phyloP scores from a whole-genome alignment of 30 jellyfish, hydroid and myxozoan genomes.

The Chironex yamaguchii region DNA sequence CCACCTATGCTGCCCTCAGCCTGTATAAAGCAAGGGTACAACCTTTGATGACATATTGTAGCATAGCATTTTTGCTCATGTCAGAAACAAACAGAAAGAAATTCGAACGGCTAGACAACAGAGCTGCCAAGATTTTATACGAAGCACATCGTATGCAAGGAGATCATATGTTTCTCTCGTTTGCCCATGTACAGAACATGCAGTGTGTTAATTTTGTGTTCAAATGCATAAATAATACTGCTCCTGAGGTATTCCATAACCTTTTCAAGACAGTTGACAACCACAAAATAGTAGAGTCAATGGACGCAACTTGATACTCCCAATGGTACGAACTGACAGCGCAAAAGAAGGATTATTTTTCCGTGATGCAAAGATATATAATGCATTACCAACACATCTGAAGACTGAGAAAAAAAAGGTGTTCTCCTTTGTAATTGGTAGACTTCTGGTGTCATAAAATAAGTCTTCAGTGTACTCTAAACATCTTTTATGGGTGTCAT shows the following conservation, averaged over 20 bases:
- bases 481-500: no score
- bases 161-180: slow-evolving; percentile 47
- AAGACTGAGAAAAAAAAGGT: no score
- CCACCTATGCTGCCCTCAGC: slow-evolving; percentile 75
- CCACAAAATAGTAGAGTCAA: slow-evolving; percentile 25
- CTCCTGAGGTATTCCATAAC: slow-evolving; percentile 67
- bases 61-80: slow-evolving; percentile 29
- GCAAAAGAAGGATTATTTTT: slow-evolving; percentile 1
- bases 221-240: slow-evolving; percentile 66
- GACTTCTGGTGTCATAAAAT: no score
- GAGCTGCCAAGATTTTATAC: slow-evolving; percentile 27
- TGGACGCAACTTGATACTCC: no score
- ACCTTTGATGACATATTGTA: slow-evolving; percentile 29
- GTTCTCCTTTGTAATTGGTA: no score
- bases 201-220: slow-evolving; percentile 68
- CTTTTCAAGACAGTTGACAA: slow-evolving; percentile 53
- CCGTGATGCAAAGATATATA: background rate
- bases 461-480: no score
- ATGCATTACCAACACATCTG: no score
- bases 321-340: slow-evolving; percentile 41
- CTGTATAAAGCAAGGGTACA: slow-evolving; percentile 64
- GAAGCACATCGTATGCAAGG: background rate
- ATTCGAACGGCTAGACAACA: slow-evolving; percentile 31
- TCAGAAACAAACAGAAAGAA: slow-evolving; percentile 39
- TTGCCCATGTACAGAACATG: background rate